Evolutionary conservation across 2,888 invertebrate species (phyloP).

Genomic region (Antitype chi): DNA sequence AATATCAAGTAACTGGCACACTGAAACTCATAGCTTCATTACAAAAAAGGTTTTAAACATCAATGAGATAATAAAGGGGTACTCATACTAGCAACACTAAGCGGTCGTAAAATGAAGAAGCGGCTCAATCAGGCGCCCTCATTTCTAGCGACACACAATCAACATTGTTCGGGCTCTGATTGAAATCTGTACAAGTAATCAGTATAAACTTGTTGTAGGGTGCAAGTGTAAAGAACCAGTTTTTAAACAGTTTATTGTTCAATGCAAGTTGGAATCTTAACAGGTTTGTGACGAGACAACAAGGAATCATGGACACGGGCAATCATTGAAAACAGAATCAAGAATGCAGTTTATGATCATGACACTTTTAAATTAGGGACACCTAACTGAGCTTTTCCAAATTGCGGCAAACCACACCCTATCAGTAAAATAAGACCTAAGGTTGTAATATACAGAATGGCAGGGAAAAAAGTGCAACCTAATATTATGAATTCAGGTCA

Average conservation of each 20-base stretch:
- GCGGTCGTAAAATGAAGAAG: conserved; percentile 64
- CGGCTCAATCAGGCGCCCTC: conserved; percentile 59
- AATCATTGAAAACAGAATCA: background rate
- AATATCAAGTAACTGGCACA: conserved; percentile 24
- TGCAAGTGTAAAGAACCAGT: conserved; percentile 36
- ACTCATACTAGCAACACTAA: conserved; percentile 32
- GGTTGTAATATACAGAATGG: no score
- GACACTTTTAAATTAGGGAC: no score
- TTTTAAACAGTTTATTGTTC: background rate
- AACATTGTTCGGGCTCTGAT: conserved; percentile 73
- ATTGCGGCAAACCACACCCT: no score
- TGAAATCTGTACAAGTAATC: conserved; percentile 82
- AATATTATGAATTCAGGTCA: no score
- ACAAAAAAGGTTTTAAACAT: conserved; percentile 13
- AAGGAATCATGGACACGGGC: background rate
- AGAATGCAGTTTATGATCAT: background rate
- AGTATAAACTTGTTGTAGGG: conserved; percentile 60
- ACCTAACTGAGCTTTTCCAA: no score
- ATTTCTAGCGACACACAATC: conserved; percentile 65
- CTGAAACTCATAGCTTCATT: conserved; percentile 5
- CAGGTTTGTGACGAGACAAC: background rate
- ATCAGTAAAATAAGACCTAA: no score
- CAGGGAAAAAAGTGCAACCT: no score
- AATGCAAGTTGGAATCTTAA: background rate
- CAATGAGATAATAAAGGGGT: conserved; percentile 38